Evolutionary conservation across 2,797 vertebrate genomes (phyloP), one percentile per base, ranked within the genome.

Genomic region (Cyprinella venusta): DNA sequence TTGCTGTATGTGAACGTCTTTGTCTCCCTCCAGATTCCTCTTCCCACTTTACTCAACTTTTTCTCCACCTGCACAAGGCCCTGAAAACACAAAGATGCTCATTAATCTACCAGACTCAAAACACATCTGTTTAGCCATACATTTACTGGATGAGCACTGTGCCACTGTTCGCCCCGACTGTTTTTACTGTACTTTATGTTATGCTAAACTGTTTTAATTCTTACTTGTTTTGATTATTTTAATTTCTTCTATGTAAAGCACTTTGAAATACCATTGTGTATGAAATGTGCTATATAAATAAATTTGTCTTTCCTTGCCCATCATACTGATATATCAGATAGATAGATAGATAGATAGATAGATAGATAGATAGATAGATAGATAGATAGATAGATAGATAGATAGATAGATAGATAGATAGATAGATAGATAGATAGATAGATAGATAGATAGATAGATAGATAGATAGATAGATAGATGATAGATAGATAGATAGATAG

Each of bases 51-150:
- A 75, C 84, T 78, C 48, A 64, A 79, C 63, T 68, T 79, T 40
- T 67, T 82, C 68, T 92, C 88, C 91, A 88, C 87, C 89, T 90
- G 79, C 87, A 85, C 76, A 70, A 52, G 21, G 80, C 76, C 69
- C 74, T 89, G 87, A 90, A 90, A 89, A 89, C 86, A 85, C 80
- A 92, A 92, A 92, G 90, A 85, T 89, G 88, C 89, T 91, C 88
- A 89, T 92, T 92, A 91, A 93, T 93, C 91, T 92, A 90, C 91
- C 30, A 33, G 30, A 33, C 30, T 33, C 30, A 33, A 33, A 33
- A 33, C 30, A 33, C 30, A 33, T 33, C 30, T 33, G 30, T 33
- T 33, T 2, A 33, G 30, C 30, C 30, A 3, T 33, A 3, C 30
- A 33, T 33, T 33, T 33, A 33, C 30, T 33, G 30, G 30, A 33